Conservation (phyloP, 2,113 vertebrate genomes). For the Caracal caracal region DNA sequence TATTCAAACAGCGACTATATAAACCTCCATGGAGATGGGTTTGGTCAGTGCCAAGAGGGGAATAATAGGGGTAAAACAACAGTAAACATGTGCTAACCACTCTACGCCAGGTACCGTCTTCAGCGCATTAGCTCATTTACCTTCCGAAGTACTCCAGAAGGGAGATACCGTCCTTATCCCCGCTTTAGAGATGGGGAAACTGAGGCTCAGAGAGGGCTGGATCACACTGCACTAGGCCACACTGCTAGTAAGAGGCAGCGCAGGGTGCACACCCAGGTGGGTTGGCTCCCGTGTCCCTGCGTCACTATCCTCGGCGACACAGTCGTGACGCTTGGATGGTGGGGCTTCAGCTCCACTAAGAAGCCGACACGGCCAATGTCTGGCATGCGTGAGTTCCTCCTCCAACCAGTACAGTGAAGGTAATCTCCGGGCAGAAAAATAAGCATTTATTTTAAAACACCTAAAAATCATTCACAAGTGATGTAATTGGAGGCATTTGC, state of each 20-base stretch:
- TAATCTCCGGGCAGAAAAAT: background rate
- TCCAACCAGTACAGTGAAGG: background rate
- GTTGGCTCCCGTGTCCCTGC: background rate
- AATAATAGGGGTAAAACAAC: background rate
- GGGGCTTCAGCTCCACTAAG: background rate
- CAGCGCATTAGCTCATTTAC: background rate
- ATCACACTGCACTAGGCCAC: background rate
- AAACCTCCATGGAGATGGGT: background rate
- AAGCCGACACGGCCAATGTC: background rate
- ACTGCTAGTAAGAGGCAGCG: background rate
- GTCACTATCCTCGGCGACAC: background rate
- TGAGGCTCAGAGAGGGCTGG: background rate
- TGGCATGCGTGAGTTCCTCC: background rate
- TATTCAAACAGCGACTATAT: background rate
- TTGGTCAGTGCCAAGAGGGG: background rate
- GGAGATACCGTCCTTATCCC: background rate
- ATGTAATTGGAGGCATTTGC: background rate
- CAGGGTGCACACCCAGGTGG: background rate
- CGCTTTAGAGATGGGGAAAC: background rate
- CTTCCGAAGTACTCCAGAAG: background rate
- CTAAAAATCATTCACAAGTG: background rate
- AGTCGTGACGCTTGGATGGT: background rate
- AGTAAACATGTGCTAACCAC: background rate
- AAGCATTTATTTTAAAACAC: background rate
- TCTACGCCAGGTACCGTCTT: background rate